Evolutionary conservation across 2,797 vertebrate genomes (phyloP).

Genomic region (Phoxinus dragarum): DNA sequence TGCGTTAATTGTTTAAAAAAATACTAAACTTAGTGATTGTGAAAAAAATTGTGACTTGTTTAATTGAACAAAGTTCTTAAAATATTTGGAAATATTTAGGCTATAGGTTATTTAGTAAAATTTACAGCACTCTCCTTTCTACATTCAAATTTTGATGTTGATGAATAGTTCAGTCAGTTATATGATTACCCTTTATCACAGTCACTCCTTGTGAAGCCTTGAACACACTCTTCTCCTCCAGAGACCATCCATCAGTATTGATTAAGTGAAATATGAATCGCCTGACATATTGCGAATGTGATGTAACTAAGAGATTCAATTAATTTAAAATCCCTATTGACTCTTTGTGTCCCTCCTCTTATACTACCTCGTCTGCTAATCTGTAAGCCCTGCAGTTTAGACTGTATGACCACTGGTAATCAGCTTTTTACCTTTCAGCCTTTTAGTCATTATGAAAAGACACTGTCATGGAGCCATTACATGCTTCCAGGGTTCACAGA

Average conservation of each 20-base stretch:
- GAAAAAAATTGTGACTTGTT: not conserved
- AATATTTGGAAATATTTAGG: not conserved
- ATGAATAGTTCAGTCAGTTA: not conserved
- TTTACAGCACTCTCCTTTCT: not conserved
- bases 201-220: not conserved
- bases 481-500: not conserved
- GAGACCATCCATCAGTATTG: not conserved
- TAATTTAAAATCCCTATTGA: not conserved
- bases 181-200: not conserved
- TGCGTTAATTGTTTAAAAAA: not conserved
- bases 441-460: not conserved
- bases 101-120: not conserved
- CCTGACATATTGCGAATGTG: not conserved
- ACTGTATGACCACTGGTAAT: not conserved
- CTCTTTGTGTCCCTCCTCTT: not conserved
- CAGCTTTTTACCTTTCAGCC: not conserved
- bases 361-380: not conserved
- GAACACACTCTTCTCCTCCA: not conserved
- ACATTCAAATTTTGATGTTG: not conserved
- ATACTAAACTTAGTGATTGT: not conserved
- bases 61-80: not conserved
- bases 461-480: not conserved
- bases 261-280: conserved; percentile 24
- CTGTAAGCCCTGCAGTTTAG: not conserved
- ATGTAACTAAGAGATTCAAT: not conserved